phyloP scores from a whole-genome alignment of 2,113 vertebrate genomes.

The Bubo bubo region DNA sequence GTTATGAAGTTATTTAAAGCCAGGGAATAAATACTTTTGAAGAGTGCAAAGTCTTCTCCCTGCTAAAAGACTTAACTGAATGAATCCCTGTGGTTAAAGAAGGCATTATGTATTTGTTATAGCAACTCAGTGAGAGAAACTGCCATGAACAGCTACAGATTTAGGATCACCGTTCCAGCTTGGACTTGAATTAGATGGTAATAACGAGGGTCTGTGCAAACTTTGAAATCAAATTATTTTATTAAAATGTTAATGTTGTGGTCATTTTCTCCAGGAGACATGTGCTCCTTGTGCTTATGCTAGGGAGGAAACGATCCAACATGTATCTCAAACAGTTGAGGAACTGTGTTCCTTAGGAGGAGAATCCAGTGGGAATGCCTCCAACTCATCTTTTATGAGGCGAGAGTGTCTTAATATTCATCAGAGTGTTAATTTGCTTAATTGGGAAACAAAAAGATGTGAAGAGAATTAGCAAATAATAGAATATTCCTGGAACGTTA shows the following conservation, averaged over 20 bases:
- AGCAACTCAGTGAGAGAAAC: background rate
- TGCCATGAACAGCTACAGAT: background rate
- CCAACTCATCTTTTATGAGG: conserved; percentile 42
- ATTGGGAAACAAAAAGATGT: conserved; percentile 61
- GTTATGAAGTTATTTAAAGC: background rate
- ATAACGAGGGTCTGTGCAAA: background rate
- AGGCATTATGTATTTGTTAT: background rate
- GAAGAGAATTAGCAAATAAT: conserved; percentile 60
- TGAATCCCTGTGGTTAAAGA: background rate
- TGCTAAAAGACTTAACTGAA: background rate
- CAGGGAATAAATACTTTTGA: background rate
- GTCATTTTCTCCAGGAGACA: background rate
- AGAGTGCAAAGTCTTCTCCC: background rate
- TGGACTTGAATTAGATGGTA: background rate
- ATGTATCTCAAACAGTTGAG: background rate
- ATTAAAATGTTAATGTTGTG: background rate
- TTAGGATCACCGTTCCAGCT: background rate
- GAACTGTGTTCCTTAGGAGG: background rate
- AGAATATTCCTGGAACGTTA: background rate
- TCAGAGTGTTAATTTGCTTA: conserved; percentile 61
- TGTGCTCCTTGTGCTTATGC: background rate
- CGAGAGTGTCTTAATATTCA: conserved; percentile 33
- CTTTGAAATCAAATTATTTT: background rate
- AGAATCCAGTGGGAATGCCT: conserved; percentile 23
- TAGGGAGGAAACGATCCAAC: background rate